These are phyloP conservation scores for Steinernema khuongi DNA, from an alignment of 1,140 invertebrate species.

Conservation along the genomic window DNA sequence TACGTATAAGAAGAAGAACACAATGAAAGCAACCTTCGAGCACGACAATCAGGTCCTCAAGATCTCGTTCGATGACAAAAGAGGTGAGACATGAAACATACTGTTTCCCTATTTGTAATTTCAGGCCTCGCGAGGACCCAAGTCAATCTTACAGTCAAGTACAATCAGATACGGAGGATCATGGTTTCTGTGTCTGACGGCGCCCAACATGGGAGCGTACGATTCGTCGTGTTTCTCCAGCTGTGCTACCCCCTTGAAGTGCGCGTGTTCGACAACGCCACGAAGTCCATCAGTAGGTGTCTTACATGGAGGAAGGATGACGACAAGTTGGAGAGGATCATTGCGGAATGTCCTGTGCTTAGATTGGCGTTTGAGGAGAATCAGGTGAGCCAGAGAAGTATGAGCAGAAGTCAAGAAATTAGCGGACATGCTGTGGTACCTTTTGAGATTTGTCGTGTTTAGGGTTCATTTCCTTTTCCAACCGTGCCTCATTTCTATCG, in stretches of 20 bases:
- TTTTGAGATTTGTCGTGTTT: no score
- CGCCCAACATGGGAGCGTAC: neutral
- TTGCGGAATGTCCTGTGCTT: neutral
- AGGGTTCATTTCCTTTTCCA: no score
- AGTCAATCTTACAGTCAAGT: neutral
- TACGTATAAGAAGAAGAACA: neutral
- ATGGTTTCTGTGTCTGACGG: neutral
- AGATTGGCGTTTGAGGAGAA: neutral
- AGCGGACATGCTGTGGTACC: no score
- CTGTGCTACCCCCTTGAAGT: neutral
- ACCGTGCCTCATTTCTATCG: no score
- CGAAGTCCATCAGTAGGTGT: neutral
- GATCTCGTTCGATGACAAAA: neutral
- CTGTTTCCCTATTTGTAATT: no score
- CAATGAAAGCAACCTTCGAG: neutral
- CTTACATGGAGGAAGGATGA: neutral
- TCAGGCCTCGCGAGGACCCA: neutral
- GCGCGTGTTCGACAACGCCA: neutral
- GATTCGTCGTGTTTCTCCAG: neutral
- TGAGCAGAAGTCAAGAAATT: no score
- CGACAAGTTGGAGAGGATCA: neutral
- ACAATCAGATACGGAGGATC: neutral
- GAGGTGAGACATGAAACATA: no score
- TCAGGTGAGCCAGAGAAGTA: neutral
- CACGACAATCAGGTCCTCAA: neutral